phyloP scores from a whole-genome alignment of 2,888 invertebrate species.

The Celastrina argiolus region DNA sequence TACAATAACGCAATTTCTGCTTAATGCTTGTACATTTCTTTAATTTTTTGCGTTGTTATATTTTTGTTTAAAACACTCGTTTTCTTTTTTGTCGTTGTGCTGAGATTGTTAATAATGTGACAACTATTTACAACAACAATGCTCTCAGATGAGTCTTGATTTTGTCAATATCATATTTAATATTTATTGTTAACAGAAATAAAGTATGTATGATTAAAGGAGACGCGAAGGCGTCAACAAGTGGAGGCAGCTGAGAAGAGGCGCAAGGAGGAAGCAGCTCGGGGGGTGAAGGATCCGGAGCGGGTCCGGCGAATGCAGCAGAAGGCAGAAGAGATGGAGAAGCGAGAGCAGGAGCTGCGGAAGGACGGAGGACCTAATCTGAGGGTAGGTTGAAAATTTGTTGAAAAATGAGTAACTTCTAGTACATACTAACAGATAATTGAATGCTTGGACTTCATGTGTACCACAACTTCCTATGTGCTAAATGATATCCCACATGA shows the following conservation, averaged over 20 bases:
- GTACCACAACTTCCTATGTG: no score
- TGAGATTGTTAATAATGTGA: neutral
- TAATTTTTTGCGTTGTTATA: no score
- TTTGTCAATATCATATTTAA: no score
- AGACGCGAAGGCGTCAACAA: conserved; percentile 80
- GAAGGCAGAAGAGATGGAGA: conserved; percentile 76
- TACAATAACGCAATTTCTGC: neutral
- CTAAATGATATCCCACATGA: no score
- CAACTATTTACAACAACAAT: no score
- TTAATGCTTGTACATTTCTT: conserved; percentile 10
- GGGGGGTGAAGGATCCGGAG: conserved; percentile 82
- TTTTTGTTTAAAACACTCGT: no score
- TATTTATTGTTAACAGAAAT: no score
- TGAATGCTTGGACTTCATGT: no score
- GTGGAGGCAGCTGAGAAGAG: conserved; percentile 83
- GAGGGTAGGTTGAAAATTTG: conserved; percentile 43
- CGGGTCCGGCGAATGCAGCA: conserved; percentile 79
- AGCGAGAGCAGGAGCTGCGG: conserved; percentile 70
- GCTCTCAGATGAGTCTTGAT: neutral
- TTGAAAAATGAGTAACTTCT: neutral
- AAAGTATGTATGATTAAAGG: no score
- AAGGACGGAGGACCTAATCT: conserved; percentile 60
- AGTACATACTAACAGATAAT: no score
- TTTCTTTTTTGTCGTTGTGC: neutral
- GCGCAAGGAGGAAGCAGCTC: conserved; percentile 74